Base-by-base conservation (phyloP, 1,140 invertebrate species). In the Druon quercuslanigerum region DNA sequence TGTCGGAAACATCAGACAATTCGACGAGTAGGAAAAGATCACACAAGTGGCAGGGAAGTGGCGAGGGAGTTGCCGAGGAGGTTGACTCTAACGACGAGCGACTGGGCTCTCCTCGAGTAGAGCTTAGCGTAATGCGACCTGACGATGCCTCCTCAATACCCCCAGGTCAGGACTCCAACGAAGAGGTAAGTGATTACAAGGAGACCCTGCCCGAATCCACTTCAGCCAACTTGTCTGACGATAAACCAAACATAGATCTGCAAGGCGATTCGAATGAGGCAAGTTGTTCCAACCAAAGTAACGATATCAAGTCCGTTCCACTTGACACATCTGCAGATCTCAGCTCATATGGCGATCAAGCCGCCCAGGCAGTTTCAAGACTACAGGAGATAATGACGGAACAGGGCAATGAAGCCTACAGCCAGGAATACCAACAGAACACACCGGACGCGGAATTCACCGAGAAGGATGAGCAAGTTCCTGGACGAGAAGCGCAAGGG, bases 181-280 rank as follows among this genome's bases (percentile, higher is more conserved):
- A 90, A 90, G 90, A 91, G 90, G 90, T 91, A 91, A 91, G 90
- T 91, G 90, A 91, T 90, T 86, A 85, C 86, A 91, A 91, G 90
- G 90, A 90, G 87, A 87, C 87, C 88, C 90, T 87, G 88, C 85
- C 90, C 82, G 88, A 90, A 88, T 87, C 85, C 86, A 87, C 90
- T 84, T 88, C 89, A 85, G 89, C 88, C 88, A 87, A 92, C 87
- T 90, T 90, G 90, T 91, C 90, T 91, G 90, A 91, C 86, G 89
- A 84, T 90, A 90, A 91, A 89, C 86, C 84, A 91, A 89, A 91
- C 89, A 88, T 90, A 91, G 90, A 91, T 91, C 87, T 82, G 83
- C 88, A 86, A 84, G 86, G 82, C 83, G 89, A 89, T 83, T 83
- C 79, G 80, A 86, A 84, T 83, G 85, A 87, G 84, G 84, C 82